Percentiles rank a stretch among this genome's conserved stretches.
phyloP scores from a whole-genome alignment of 2,113 vertebrate species.

The Athene noctua region DNA sequence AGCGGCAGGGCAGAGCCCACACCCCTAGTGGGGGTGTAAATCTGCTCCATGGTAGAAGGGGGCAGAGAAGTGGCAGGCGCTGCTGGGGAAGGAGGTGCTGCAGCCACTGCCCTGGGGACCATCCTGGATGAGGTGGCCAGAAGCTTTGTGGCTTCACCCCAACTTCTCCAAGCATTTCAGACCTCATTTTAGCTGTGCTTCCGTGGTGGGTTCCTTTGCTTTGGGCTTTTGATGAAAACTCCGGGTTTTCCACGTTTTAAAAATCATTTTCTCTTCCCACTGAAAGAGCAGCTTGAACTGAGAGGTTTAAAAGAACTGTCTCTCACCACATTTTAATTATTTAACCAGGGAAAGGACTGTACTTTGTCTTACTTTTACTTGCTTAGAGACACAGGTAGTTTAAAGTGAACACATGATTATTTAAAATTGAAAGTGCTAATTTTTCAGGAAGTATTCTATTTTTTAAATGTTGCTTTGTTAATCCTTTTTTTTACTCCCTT shows the following conservation, averaged over 20 bases:
- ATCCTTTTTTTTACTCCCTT: background rate
- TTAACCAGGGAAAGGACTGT: background rate
- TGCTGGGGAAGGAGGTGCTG: background rate
- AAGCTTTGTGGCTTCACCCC: background rate
- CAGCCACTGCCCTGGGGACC: background rate
- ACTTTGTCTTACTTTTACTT: background rate
- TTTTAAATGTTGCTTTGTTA: background rate
- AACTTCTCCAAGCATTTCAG: background rate
- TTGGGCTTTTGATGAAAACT: background rate
- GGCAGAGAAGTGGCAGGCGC: background rate
- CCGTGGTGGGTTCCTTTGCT: background rate
- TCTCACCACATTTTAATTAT: background rate
- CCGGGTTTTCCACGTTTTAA: background rate
- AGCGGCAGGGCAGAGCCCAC: background rate
- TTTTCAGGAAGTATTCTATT: background rate
- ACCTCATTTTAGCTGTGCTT: background rate
- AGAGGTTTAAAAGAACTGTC: background rate
- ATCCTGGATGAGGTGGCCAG: background rate
- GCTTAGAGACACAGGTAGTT: background rate
- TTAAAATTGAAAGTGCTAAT: background rate
- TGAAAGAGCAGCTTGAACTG: background rate
- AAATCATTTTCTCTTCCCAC: background rate
- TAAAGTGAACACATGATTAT: background rate
- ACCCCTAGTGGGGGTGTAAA: background rate
- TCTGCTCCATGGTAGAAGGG: rapidly evolving